Conservation (phyloP, 2,113 vertebrate genomes). For the Protobothrops mucrosquamatus region DNA sequence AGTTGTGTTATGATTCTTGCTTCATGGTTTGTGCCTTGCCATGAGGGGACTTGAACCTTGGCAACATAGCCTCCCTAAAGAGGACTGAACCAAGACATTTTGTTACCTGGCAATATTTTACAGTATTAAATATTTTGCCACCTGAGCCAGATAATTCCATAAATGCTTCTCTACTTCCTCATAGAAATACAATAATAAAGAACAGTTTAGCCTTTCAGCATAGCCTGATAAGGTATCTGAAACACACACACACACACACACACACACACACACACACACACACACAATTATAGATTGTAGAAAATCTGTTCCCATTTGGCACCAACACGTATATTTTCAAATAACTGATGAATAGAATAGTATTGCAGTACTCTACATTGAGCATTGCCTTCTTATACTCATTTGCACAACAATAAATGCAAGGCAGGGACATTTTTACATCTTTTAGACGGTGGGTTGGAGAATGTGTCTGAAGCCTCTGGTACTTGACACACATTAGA, state of each 20-base stretch:
- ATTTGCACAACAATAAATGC: neutral
- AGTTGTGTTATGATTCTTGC: neutral
- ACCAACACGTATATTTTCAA: neutral
- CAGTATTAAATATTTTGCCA: neutral
- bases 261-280: no score
- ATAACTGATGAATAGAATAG: neutral
- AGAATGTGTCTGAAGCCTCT: neutral
- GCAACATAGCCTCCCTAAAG: neutral
- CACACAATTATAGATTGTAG: neutral
- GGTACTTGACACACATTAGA: neutral
- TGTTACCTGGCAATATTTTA: neutral
- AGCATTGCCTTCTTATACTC: neutral
- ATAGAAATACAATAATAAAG: neutral
- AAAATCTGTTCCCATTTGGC: neutral
- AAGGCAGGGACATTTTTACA: neutral
- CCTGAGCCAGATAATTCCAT: neutral
- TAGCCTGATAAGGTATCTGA: neutral
- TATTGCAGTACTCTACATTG: neutral
- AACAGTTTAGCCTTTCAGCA: neutral
- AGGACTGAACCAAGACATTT: neutral
- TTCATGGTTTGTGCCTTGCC: neutral
- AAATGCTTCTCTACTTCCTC: neutral
- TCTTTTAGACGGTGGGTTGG: neutral
- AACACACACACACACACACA: no score
- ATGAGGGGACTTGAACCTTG: neutral